Percentiles rank a stretch among this genome's conserved stretches.
Evolutionary conservation across 2,888 invertebrate genomes (phyloP).

Genomic region (Heteromurus nitidus): DNA sequence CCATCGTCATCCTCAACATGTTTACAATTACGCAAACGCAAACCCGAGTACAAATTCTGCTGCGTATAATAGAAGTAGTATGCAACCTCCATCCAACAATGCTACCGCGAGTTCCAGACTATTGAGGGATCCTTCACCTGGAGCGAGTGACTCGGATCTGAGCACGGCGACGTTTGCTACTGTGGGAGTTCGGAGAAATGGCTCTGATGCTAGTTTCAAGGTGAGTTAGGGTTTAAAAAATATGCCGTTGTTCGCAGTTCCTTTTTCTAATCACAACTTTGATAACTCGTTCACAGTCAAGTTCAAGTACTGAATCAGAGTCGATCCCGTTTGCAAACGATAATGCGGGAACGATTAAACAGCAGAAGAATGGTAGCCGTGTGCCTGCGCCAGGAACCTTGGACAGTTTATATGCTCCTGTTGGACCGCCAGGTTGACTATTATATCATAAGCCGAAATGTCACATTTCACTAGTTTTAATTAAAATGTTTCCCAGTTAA

Average conservation of each 20-base stretch:
- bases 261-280: neutral
- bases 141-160: slow-evolving; percentile 68
- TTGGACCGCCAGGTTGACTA: slow-evolving; percentile 15
- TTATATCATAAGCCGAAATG: too few relatives aligned
- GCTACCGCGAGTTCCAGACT: slow-evolving; percentile 50
- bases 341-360: slow-evolving; percentile 98
- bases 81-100: slow-evolving; percentile 38
- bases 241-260: neutral
- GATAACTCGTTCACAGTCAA: slow-evolving; percentile 81
- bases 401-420: slow-evolving; percentile 34
- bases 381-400: slow-evolving; percentile 18
- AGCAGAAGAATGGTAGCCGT: slow-evolving; percentile 77
- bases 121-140: slow-evolving; percentile 71
- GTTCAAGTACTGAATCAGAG: slow-evolving; percentile 96
- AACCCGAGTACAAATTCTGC: slow-evolving; percentile 51
- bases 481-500: neutral
- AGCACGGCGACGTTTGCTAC: slow-evolving; percentile 60
- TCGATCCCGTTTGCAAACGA: slow-evolving; percentile 98
- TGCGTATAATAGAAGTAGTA: slow-evolving; percentile 26
- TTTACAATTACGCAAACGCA: slow-evolving; percentile 9
- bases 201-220: slow-evolving; percentile 90
- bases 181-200: slow-evolving; percentile 79
- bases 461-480: too few relatives aligned
- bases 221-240: slow-evolving; percentile 77
- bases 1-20: slow-evolving; percentile 33